These are phyloP conservation scores for Mesorhabditis sp. DNA, from an alignment of 2,888 invertebrate genomes.

Conservation along the genomic window DNA sequence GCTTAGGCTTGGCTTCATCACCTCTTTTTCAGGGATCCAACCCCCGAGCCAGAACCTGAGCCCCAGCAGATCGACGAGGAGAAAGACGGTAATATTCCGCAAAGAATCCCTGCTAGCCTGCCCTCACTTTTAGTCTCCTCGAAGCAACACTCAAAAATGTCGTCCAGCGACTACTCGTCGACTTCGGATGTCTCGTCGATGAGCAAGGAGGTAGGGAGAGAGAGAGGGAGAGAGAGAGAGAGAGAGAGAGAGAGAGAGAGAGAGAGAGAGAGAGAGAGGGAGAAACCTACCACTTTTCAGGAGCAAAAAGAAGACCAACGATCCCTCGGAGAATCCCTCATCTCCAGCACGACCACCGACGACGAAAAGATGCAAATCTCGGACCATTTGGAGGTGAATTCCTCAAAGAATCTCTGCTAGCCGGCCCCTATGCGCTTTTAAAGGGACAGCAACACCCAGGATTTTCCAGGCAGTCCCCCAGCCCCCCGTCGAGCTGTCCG, in stretches of 20 bases:
- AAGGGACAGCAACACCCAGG: not conserved
- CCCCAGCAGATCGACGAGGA: not conserved
- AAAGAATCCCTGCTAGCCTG: too few relatives aligned
- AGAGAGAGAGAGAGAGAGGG: too few relatives aligned
- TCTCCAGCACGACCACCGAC: not conserved
- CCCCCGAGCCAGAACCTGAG: constrained; percentile 10
- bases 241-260: too few relatives aligned
- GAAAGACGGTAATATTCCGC: too few relatives aligned
- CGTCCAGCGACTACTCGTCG: too few relatives aligned
- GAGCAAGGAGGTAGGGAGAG: too few relatives aligned
- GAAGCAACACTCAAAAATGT: too few relatives aligned
- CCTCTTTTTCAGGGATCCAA: not conserved
- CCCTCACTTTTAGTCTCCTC: too few relatives aligned
- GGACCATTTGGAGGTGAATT: not conserved
- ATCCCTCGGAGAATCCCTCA: not conserved
- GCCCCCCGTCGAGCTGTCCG: not conserved
- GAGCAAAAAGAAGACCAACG: not conserved
- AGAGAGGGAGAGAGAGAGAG: too few relatives aligned
- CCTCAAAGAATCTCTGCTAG: not conserved
- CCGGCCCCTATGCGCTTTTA: not conserved
- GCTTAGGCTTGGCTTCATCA: too few relatives aligned
- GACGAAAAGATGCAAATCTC: not conserved
- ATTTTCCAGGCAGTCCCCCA: not conserved
- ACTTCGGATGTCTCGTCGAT: too few relatives aligned
- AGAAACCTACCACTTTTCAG: not conserved